Conservation (phyloP, 2,113 vertebrate species). For the Pelecanus crispus region DNA sequence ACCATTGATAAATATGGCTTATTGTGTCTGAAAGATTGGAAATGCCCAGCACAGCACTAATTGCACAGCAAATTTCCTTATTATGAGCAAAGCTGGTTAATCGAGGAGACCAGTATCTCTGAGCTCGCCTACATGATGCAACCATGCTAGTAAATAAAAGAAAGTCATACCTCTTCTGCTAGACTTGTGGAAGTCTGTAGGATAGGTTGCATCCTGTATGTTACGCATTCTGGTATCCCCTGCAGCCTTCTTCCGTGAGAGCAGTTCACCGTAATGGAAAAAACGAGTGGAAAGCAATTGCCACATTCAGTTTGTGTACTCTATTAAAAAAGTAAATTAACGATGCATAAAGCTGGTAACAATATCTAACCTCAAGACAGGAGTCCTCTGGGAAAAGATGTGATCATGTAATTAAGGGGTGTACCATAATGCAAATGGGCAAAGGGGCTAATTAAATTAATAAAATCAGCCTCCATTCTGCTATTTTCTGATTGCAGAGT, state of each 20-base stretch:
- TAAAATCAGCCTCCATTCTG: background rate
- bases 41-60: background rate
- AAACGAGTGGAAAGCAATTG: background rate
- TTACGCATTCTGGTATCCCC: background rate
- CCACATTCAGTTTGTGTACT: background rate
- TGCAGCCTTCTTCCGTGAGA: background rate
- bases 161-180: background rate
- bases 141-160: background rate
- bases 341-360: background rate
- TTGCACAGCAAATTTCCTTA: background rate
- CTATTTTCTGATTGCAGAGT: background rate
- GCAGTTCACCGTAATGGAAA: background rate
- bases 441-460: background rate
- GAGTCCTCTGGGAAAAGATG: background rate
- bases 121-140: background rate
- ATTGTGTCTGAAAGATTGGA: background rate
- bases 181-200: background rate
- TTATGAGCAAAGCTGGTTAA: background rate
- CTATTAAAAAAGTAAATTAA: background rate
- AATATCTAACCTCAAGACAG: background rate
- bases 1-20: background rate
- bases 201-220: background rate
- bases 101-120: background rate
- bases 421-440: background rate
- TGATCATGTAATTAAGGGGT: background rate